Percentiles rank a stretch among this genome's conserved stretches.
Evolutionary conservation across 2,888 invertebrate genomes (phyloP).

Genomic region (Myopa testacea): DNA sequence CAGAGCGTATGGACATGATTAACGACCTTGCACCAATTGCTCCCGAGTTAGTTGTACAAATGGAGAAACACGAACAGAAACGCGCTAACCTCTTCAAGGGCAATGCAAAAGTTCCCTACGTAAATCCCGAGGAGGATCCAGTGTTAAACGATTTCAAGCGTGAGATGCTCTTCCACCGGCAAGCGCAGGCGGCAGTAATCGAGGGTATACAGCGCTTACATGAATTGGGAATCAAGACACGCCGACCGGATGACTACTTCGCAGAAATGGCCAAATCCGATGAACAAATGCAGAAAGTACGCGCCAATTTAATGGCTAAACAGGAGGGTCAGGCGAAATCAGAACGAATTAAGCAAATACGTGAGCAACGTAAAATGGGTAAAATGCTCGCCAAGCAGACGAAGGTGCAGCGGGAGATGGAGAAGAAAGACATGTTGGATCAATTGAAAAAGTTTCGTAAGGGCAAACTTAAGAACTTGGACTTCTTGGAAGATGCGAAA

Average conservation of each 20-base stretch:
- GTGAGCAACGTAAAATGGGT: constrained; percentile 92
- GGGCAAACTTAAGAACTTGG: constrained; percentile 82
- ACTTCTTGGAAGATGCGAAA: constrained; percentile 80
- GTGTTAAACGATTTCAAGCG: constrained; percentile 91
- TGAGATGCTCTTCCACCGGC: constrained; percentile 88
- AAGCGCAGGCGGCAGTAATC: constrained; percentile 87
- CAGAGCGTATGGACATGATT: constrained; percentile 85
- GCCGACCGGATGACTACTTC: constrained; percentile 94
- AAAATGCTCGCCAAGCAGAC: constrained; percentile 89
- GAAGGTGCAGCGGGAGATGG: constrained; percentile 85
- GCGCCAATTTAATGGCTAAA: constrained; percentile 84
- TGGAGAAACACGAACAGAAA: constrained; percentile 81
- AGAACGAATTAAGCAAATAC: constrained; percentile 89
- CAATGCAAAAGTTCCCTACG: constrained; percentile 76
- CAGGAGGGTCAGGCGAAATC: constrained; percentile 87
- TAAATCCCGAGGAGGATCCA: constrained; percentile 78
- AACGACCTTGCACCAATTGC: constrained; percentile 84
- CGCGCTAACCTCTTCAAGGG: constrained; percentile 76
- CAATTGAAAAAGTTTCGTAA: constrained; percentile 94
- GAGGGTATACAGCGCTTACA: constrained; percentile 84
- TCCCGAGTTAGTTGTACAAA: constrained; percentile 83
- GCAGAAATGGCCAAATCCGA: constrained; percentile 99
- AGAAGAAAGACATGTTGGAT: constrained; percentile 91
- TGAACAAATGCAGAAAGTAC: constrained; percentile 96
- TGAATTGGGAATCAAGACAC: constrained; percentile 80